phyloP scores from a whole-genome alignment of 1,140 invertebrate genomes.

The Drosophila sproati region DNA sequence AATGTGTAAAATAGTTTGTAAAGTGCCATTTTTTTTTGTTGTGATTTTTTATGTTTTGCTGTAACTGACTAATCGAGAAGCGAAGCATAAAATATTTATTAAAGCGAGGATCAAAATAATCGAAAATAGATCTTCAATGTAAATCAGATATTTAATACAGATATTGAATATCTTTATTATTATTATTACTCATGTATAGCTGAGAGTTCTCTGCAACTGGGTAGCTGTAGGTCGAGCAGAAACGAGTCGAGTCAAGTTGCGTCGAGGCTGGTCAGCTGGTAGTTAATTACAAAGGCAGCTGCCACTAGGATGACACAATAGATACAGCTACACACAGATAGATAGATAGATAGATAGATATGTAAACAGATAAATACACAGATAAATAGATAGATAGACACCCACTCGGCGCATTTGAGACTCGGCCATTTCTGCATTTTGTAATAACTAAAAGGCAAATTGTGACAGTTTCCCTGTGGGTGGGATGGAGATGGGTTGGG shows the following conservation, averaged over 20 bases:
- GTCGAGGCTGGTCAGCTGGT: conserved; percentile 24
- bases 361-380: conserved; percentile 2
- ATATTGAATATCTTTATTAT: too few relatives aligned
- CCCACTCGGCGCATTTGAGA: conserved; percentile 39
- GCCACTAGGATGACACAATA: conserved; percentile 60
- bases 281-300: conserved; percentile 41
- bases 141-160: too few relatives aligned
- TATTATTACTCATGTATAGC: too few relatives aligned
- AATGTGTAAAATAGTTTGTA: conserved; percentile 4
- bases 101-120: too few relatives aligned
- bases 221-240: neutral
- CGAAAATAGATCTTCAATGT: too few relatives aligned
- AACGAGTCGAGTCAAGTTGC: too few relatives aligned
- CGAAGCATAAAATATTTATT: too few relatives aligned
- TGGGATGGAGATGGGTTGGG: neutral
- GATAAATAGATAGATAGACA: conserved; percentile 19
- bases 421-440: conserved; percentile 58
- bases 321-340: conserved; percentile 3
- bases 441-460: conserved; percentile 72
- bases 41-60: conserved; percentile 5
- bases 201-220: neutral
- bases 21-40: neutral
- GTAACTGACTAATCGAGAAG: neutral
- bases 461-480: conserved; percentile 63
- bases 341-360: conserved; percentile 17